Conservation (phyloP, 2,113 vertebrate genomes). For the Misgurnus mizolepis region DNA sequence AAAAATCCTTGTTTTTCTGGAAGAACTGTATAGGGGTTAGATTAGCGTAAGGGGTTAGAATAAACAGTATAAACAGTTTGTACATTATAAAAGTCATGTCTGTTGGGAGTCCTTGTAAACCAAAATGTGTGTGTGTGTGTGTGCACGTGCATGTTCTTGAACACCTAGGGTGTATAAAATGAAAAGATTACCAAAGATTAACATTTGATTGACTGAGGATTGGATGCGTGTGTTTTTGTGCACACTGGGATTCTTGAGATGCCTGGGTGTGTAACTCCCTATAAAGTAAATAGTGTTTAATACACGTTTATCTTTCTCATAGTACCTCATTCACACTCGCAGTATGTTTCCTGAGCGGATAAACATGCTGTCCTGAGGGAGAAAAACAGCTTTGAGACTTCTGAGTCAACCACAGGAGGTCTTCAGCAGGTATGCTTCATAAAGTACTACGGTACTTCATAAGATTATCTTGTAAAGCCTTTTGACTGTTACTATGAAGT, state of each 20-base stretch:
- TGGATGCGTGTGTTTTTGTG: constrained; percentile 3
- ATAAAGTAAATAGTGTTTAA: constrained; percentile 22
- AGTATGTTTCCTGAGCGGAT: constrained; percentile 19
- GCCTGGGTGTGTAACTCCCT: constrained; percentile 1
- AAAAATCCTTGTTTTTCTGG: no score
- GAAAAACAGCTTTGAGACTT: not conserved
- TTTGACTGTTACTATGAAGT: not conserved
- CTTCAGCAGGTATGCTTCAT: constrained; percentile 24
- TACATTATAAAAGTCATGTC: no score
- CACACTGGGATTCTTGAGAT: not conserved
- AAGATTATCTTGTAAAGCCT: not conserved
- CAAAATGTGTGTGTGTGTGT: no score
- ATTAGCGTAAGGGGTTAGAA: no score
- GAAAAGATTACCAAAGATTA: constrained; percentile 38
- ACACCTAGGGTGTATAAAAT: not conserved
- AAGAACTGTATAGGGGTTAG: no score
- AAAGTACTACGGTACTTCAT: not conserved
- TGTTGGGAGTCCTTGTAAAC: no score
- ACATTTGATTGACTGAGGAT: constrained; percentile 16
- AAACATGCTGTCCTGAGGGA: constrained; percentile 4
- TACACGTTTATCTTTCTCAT: constrained; percentile 15
- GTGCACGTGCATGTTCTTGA: no score
- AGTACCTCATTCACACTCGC: constrained; percentile 30
- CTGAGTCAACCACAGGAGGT: not conserved
- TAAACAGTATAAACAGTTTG: no score